Base-by-base conservation (phyloP, 2,113 vertebrate species). In the Ameiurus melas region DNA sequence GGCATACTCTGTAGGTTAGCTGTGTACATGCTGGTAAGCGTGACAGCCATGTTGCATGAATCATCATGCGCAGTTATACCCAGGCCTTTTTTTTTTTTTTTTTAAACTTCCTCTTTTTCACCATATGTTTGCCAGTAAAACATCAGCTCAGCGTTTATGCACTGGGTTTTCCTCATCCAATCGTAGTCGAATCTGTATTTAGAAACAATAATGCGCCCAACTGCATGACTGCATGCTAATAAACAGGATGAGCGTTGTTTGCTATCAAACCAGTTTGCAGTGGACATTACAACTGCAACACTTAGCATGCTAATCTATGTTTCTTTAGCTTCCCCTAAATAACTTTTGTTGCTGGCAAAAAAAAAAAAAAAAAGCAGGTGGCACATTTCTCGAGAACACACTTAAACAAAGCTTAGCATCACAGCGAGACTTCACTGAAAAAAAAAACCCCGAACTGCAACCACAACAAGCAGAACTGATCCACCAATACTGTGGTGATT, bases 391-490 rank as follows among this genome's bases (percentile, higher is more conserved):
- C 78, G 30, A 86, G 55, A 62, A 90, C 60, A 43, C 33, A 71
- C 70, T 70, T n/a, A 58, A 51, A 43, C 43, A 75, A 68, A 75
- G 47, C 80, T 85, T 82, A 51, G 79, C 87, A 60, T 90, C 86
- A 85, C 66, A 89, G 33, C 16, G 64, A 89, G 84, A 87, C 85
- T 73, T 85, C 14, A 53, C 17, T 30, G 53, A 10, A 47, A 51
- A 47, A 86, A 75, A 86, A 90, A n/a, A n/a, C n/a, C n/a, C 36
- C 43, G 84, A 90, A 88, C 90, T 88, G 87, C 88, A 84, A 84
- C 83, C 86, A 91, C 84, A 70, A 83, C 88, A 92, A 91, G 89
- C 87, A 92, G 92, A 92, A 92, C 88, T 90, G 90, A 92, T 81
- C 90, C 77, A 30, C 66, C 83, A 62, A 89, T 90, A 86, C 79